Conservation (phyloP, 92 coral and sea anemone species). For the Paramuricea clavata region DNA sequence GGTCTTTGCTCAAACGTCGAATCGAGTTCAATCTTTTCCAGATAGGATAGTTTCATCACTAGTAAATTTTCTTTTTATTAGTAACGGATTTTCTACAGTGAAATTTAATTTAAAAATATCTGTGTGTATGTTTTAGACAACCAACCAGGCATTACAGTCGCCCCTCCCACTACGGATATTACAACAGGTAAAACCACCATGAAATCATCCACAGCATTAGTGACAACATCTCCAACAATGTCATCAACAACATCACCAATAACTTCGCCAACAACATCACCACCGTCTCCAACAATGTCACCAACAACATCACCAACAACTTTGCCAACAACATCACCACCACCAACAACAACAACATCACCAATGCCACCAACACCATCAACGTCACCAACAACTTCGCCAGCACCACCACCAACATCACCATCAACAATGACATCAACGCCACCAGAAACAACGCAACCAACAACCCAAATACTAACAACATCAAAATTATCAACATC, state of each 20-base stretch:
- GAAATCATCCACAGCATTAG: neutral
- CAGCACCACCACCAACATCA: too few species aligned
- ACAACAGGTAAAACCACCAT: neutral
- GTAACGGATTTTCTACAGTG: too few species aligned
- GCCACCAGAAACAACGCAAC: neutral
- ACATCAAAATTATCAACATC: neutral
- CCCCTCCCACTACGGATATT: neutral
- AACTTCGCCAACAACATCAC: neutral
- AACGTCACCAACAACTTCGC: neutral
- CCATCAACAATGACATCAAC: neutral
- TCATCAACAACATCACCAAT: neutral
- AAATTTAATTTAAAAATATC: too few species aligned
- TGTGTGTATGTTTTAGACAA: slow-evolving; percentile 10
- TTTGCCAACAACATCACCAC: too few species aligned
- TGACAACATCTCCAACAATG: neutral
- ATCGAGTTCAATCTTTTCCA: too few species aligned
- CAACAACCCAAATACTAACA: neutral
- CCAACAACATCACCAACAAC: neutral
- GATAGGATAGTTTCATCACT: too few species aligned
- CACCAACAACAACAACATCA: neutral
- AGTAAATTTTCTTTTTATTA: too few species aligned
- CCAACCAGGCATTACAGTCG: neutral
- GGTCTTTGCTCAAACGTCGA: too few species aligned
- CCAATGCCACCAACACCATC: neutral
- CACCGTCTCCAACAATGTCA: neutral